Base-by-base conservation (phyloP, 1,140 invertebrate species). In the Drosophila varians region DNA sequence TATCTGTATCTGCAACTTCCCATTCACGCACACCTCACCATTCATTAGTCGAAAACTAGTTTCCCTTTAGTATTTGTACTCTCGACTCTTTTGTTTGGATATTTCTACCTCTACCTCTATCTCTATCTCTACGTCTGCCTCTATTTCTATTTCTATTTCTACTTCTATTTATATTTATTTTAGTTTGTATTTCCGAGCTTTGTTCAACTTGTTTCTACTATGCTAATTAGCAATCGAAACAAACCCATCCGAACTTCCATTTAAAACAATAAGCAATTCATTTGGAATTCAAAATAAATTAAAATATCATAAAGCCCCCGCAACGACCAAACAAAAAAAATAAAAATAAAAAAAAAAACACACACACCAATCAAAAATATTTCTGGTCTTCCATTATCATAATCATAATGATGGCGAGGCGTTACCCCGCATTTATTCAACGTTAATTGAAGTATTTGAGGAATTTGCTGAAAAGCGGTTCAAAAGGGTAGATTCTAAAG, bases 241-340 rank as follows among this genome's bases (percentile, higher is more conserved):
- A 73, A 73, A 55, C 57, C 69, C 49, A 62, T 47, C 47, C 55
- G 48, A 42, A 73, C 57, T 28, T 73, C 83, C 77, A 84, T 84
- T 84, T 79, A 68, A 86, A 84, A 86, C 80, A 84, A 86, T 84
- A 86, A 79, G 80, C 80, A 76, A 87, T 86, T 86, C 78, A 87
- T 86, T 74, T 69, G 77, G 51, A 77, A 86, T 54, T 72, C 61
- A 86, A 74, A 86, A 79, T 79, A 75, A 84, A 75, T 84, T 79
- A 72, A 86, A 75, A 79, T 73, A 79, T 79, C 75, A 79, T 86
- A 84, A 74, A 84, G 46, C 14, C 53, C 54, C 48, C 14, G 47
- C 34, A 21, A 42, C 61, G 38, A 42, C 38, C 14, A 16, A 28
- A 40, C 11, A 62, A n/a, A 18, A 42, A 25, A 26, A 16, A 38